Evolutionary conservation across 2,797 vertebrate genomes (phyloP).

Genomic region (Heterohyrax brucei): DNA sequence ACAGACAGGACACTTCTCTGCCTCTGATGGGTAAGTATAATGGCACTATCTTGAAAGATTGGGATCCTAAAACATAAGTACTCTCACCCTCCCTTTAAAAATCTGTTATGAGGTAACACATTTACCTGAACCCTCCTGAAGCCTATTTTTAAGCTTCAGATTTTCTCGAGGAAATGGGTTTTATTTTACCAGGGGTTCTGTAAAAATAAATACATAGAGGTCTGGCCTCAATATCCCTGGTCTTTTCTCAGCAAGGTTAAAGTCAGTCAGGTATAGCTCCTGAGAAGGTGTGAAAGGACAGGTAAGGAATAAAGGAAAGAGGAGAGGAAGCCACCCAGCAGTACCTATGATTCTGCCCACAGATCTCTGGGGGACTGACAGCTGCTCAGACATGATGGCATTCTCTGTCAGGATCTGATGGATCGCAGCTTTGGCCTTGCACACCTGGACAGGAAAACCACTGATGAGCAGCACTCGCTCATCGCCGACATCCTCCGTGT

Average conservation of each 20-base stretch:
- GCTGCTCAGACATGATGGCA: slow-evolving; percentile 89
- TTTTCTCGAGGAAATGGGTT: slow-evolving; percentile 23
- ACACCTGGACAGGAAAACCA: slow-evolving; percentile 94
- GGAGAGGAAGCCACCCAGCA: slow-evolving; percentile 45
- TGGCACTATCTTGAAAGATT: not conserved
- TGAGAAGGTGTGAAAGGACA: slow-evolving; percentile 33
- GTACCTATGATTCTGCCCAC: slow-evolving; percentile 96
- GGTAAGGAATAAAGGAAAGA: slow-evolving; percentile 22
- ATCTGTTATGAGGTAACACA: not conserved
- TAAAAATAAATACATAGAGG: slow-evolving; percentile 17
- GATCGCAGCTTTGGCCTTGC: slow-evolving; percentile 93
- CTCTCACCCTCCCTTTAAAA: not conserved
- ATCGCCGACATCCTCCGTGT: slow-evolving; percentile 83
- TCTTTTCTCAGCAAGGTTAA: not conserved
- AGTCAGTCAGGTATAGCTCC: not conserved
- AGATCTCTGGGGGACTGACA: slow-evolving; percentile 93
- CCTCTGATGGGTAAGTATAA: not conserved
- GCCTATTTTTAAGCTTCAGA: slow-evolving; percentile 20
- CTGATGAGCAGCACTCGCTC: slow-evolving; percentile 92
- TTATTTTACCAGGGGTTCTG: slow-evolving; percentile 34
- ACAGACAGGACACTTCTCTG: not conserved
- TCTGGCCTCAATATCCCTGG: slow-evolving; percentile 20
- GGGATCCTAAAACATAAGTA: not conserved
- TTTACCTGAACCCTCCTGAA: slow-evolving; percentile 23
- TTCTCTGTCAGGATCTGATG: slow-evolving; percentile 92